Conservation (phyloP, 2,888 invertebrate genomes). For the Disparrhopalites patrizii region DNA sequence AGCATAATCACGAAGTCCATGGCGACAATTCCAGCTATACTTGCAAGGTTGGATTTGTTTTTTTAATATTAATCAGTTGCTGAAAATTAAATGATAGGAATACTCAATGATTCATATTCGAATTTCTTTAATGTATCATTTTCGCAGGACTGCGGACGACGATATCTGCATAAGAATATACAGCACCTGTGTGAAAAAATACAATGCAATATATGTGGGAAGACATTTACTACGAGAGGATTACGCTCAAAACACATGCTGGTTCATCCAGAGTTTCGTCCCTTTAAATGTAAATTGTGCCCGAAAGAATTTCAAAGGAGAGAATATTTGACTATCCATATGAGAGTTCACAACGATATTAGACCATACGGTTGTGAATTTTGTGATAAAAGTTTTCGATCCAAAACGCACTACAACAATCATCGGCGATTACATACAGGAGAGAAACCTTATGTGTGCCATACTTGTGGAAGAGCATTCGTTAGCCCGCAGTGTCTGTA, state of each 20-base stretch:
- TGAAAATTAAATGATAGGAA: not conserved
- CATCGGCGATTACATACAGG: not conserved
- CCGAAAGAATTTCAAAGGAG: not conserved
- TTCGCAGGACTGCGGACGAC: not conserved
- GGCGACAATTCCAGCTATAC: not conserved
- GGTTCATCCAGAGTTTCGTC: conserved; percentile 1
- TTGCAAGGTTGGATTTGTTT: not conserved
- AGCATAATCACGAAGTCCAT: not conserved
- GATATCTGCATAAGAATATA: not conserved
- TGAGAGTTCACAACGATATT: conserved; percentile 2
- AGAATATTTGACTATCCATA: conserved; percentile 4
- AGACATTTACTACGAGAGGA: not conserved
- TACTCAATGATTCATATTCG: not conserved
- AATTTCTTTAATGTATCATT: not conserved
- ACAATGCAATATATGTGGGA: conserved; percentile 1
- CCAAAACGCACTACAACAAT: not conserved
- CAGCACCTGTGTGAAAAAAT: not conserved
- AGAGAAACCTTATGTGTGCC: not conserved
- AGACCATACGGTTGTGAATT: conserved; percentile 1
- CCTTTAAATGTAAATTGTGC: not conserved
- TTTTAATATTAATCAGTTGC: not conserved
- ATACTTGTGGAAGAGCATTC: not conserved
- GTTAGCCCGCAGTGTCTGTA: not conserved
- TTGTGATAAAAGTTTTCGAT: conserved; percentile 1
- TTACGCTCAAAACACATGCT: not conserved